A percentile compares a stretch with the other conserved stretches of the same genome.
Evolutionary conservation across 2,113 vertebrate species (phyloP).

Genomic region (Myotis brandtii): DNA sequence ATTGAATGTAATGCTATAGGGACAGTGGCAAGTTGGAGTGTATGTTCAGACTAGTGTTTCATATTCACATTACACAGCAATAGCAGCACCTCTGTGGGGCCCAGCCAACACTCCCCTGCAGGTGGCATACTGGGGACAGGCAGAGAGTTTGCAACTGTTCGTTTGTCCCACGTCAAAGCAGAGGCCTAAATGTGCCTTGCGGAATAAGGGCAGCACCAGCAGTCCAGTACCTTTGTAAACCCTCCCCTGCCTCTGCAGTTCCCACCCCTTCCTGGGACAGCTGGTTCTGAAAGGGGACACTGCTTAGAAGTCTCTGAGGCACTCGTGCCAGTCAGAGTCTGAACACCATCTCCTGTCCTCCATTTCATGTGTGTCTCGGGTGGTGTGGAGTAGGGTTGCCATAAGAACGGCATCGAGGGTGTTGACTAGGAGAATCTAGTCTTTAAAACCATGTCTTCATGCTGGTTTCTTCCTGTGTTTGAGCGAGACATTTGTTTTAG

Average conservation of each 20-base stretch:
- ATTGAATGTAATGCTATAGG: fast-evolving
- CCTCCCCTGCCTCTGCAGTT: background rate
- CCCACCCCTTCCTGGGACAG: background rate
- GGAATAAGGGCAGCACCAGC: no score
- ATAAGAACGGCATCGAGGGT: background rate
- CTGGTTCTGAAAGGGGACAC: background rate
- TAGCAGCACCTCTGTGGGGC: background rate
- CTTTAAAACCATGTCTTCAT: background rate
- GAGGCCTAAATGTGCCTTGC: background rate
- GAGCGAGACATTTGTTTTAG: background rate
- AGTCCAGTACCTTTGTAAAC: background rate
- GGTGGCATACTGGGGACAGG: background rate
- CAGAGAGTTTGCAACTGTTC: background rate
- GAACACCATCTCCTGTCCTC: background rate
- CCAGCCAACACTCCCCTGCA: background rate
- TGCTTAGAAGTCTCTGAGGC: background rate
- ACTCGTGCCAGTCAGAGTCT: background rate
- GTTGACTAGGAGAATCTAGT: background rate
- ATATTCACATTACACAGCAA: background rate
- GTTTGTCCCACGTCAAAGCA: background rate
- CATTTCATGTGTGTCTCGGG: background rate
- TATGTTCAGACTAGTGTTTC: background rate
- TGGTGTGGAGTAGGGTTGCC: background rate
- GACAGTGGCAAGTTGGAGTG: background rate
- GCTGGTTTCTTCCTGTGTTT: background rate